A percentile compares a stretch with the other conserved stretches of the same genome.
Conservation (phyloP, 2,888 invertebrate genomes). For the Pantelozetes paolii region DNA sequence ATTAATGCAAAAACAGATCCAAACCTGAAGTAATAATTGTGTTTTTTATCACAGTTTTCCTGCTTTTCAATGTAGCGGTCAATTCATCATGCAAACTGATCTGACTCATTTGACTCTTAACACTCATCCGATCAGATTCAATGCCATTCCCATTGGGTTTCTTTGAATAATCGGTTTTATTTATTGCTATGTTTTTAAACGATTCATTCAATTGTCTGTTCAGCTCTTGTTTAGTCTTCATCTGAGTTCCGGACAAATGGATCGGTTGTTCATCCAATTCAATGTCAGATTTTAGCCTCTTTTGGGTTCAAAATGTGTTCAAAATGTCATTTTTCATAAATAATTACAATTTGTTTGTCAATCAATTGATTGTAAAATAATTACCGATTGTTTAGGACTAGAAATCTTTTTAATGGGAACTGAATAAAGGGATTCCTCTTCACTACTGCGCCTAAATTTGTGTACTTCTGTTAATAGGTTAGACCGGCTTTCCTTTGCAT, state of each 20-base stretch:
- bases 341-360: neutral
- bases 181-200: constrained; percentile 1
- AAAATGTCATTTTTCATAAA: too few species aligned
- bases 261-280: constrained; percentile 10
- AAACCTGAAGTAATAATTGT: constrained; percentile 19
- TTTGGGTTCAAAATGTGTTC: neutral
- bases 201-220: constrained; percentile 33
- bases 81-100: constrained; percentile 30
- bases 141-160: neutral
- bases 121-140: neutral
- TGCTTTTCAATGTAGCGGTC: constrained; percentile 7
- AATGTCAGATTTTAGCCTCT: neutral
- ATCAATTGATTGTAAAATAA: neutral
- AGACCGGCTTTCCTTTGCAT: constrained; percentile 15
- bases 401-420: constrained; percentile 12
- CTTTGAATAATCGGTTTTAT: neutral
- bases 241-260: too few species aligned
- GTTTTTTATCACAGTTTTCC: neutral
- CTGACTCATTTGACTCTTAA: constrained; percentile 19
- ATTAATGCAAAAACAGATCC: neutral
- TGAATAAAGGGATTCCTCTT: constrained; percentile 27
- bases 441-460: constrained; percentile 10
- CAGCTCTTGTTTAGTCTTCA: neutral
- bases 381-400: constrained; percentile 7
- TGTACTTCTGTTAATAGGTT: neutral